Evolutionary conservation across 1,140 invertebrate species (phyloP).

Genomic region (Ceratoteleas bidentatus): DNA sequence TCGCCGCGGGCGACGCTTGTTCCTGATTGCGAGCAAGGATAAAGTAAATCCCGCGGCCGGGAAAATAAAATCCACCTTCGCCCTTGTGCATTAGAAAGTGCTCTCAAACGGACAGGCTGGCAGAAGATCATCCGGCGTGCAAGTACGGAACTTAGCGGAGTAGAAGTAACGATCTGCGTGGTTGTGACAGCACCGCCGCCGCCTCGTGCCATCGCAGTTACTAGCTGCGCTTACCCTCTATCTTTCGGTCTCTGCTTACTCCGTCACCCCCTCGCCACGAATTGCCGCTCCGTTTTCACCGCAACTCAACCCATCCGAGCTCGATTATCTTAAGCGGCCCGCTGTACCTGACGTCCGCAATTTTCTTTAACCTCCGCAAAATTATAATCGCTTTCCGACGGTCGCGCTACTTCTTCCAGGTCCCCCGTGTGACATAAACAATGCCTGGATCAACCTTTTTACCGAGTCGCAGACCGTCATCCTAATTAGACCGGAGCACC

Average conservation of each 20-base stretch:
- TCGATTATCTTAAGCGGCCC: slow-evolving; percentile 75
- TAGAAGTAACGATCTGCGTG: slow-evolving; percentile 80
- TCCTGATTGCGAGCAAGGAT: slow-evolving; percentile 56
- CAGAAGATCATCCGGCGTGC: slow-evolving; percentile 72
- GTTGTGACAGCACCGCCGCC: slow-evolving; percentile 76
- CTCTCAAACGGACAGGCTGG: slow-evolving; percentile 66
- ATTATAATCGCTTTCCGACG: slow-evolving; percentile 77
- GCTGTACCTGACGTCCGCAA: slow-evolving; percentile 80
- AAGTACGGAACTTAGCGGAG: slow-evolving; percentile 76
- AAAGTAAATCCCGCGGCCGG: slow-evolving; percentile 63
- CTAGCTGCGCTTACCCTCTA: slow-evolving; percentile 67
- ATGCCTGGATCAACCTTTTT: slow-evolving; percentile 24
- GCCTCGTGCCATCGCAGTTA: slow-evolving; percentile 57
- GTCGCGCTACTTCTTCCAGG: slow-evolving; percentile 49
- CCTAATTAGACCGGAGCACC: background rate
- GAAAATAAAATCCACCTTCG: slow-evolving; percentile 73
- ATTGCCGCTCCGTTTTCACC: slow-evolving; percentile 72
- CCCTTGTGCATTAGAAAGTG: slow-evolving; percentile 69
- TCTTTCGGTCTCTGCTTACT: slow-evolving; percentile 67
- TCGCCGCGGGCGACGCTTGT: slow-evolving; percentile 45
- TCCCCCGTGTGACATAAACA: slow-evolving; percentile 47
- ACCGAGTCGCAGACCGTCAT: background rate
- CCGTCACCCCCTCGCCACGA: slow-evolving; percentile 63
- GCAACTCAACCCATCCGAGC: slow-evolving; percentile 72
- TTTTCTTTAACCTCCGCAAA: slow-evolving; percentile 77